Percentiles rank a stretch among this genome's conserved stretches.
phyloP scores from a whole-genome alignment of 2,888 invertebrate species.

The Drosophila vallismaia region DNA sequence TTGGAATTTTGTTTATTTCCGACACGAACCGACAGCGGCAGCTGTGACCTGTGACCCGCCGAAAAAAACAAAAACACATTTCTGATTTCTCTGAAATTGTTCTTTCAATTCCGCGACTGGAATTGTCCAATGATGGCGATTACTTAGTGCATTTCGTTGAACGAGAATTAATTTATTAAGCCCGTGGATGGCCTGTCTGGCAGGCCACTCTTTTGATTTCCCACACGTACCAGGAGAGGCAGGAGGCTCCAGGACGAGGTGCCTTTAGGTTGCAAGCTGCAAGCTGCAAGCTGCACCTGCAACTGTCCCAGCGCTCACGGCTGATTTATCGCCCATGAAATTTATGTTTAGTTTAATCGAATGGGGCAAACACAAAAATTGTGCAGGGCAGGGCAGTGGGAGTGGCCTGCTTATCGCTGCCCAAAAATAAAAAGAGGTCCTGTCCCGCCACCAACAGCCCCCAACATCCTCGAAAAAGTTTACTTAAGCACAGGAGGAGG shows the following conservation, averaged over 20 bases:
- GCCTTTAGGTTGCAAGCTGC: conserved; percentile 38
- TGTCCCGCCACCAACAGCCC: not conserved
- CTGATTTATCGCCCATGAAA: conserved; percentile 77
- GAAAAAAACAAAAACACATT: conserved; percentile 42
- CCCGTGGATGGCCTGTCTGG: conserved; percentile 7
- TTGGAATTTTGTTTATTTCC: conserved; percentile 35
- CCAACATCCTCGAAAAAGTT: conserved; percentile 26
- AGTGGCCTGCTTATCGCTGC: conserved; percentile 48
- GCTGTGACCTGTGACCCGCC: conserved; percentile 2
- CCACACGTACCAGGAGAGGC: conserved; percentile 37
- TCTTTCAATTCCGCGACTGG: conserved; percentile 29
- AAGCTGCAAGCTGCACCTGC: conserved; percentile 56
- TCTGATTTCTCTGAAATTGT: conserved; percentile 19
- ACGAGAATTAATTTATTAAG: conserved; percentile 47
- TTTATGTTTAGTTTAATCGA: conserved; percentile 80
- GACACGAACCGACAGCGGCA: conserved; percentile 33
- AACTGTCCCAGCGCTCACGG: conserved; percentile 57
- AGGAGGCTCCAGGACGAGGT: not conserved
- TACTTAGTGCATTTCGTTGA: conserved; percentile 25
- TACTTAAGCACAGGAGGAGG: conserved; percentile 52
- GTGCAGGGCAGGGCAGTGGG: conserved; percentile 7
- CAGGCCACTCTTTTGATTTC: conserved; percentile 47
- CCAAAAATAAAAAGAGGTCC: conserved; percentile 10
- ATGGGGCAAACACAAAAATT: conserved; percentile 65
- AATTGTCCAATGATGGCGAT: conserved; percentile 4